Evolutionary conservation across 2,797 vertebrate species (phyloP), one percentile per base, ranked within the genome.

Genomic region (Mormyrus proboscirostris): DNA sequence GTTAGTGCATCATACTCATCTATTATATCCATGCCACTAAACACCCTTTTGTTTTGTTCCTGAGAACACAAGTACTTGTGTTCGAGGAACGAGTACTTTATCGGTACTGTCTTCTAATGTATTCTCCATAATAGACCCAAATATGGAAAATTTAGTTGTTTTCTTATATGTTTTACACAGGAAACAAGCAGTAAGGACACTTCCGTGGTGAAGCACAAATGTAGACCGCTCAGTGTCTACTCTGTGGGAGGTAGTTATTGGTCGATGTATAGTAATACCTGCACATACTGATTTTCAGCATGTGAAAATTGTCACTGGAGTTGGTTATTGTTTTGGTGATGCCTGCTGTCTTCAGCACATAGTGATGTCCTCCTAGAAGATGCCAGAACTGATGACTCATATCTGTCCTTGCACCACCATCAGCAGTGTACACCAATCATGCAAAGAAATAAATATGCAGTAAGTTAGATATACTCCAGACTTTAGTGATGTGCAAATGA

Each of bases 361-460:
- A 89, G 91, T 8, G 92, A 94, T 91, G 84, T 50, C 2, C 59
- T 89, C 12, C 73, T 91, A 19, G 10, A 55, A 59, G 88, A 86
- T 33, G 44, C 91, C 65, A 85, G 41, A 16, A 59, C 62, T 0
- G 90, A 88, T 59, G 91, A 93, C 79, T 89, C 89, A 0, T 90
- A 86, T 51, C 14, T 90, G 29, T 90, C 93, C 73, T 94, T 90
- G 91, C 90, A 90, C 10, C 5, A 88, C 83, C 91, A 93, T 29
- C 90, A 90, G 62, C 89, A 89, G 19, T 94, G 94, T 93, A 89
- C 65, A 0, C 90, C 91, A 59, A 93, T 92, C 12, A 33, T 86
- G 1, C 92, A 92, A 91, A 93, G 50, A 86, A 94, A 91, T 55
- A 94, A 92, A 83, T 79, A 85, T 88, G 91, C 96, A 95, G 96